A percentile compares a stretch with the other conserved stretches of the same genome.
Evolutionary conservation across 2,888 invertebrate species (phyloP).

Genomic region (Rhamnusium bicolor): DNA sequence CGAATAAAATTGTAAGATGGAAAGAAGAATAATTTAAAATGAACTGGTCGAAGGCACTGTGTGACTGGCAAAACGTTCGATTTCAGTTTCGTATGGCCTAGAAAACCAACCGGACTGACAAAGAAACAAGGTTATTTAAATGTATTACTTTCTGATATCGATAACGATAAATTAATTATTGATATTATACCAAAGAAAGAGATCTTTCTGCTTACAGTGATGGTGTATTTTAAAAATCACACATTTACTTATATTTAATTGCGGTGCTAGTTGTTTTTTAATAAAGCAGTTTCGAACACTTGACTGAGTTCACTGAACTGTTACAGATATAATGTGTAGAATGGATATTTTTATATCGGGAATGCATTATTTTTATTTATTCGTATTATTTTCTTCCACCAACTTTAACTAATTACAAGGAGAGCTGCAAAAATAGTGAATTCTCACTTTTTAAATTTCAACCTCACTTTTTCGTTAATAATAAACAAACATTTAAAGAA

Average conservation of each 20-base stretch:
- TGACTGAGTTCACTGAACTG: conserved; percentile 24
- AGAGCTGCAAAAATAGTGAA: too few relatives aligned
- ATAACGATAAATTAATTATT: neutral
- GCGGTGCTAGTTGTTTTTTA: conserved; percentile 22
- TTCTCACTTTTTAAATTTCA: too few relatives aligned
- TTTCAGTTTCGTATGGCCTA: conserved; percentile 27
- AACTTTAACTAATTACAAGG: neutral
- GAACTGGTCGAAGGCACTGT: neutral
- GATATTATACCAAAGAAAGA: too few relatives aligned
- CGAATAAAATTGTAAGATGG: neutral
- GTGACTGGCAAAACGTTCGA: conserved; percentile 18
- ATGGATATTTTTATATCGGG: conserved; percentile 2
- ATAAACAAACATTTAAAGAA: too few relatives aligned
- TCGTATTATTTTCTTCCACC: neutral
- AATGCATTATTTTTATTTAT: neutral
- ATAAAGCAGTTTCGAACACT: neutral
- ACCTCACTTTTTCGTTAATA: too few relatives aligned
- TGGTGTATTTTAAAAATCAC: conserved; percentile 12
- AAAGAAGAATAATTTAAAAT: neutral
- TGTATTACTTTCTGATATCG: conserved; percentile 25
- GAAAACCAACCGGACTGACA: conserved; percentile 19
- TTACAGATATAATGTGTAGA: conserved; percentile 8
- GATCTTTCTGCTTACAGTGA: too few relatives aligned
- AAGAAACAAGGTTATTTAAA: conserved; percentile 31
- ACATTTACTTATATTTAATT: conserved; percentile 16